These are phyloP conservation scores for Hylaea fasciaria DNA, from an alignment of 2,888 invertebrate species.

Conservation along the genomic window DNA sequence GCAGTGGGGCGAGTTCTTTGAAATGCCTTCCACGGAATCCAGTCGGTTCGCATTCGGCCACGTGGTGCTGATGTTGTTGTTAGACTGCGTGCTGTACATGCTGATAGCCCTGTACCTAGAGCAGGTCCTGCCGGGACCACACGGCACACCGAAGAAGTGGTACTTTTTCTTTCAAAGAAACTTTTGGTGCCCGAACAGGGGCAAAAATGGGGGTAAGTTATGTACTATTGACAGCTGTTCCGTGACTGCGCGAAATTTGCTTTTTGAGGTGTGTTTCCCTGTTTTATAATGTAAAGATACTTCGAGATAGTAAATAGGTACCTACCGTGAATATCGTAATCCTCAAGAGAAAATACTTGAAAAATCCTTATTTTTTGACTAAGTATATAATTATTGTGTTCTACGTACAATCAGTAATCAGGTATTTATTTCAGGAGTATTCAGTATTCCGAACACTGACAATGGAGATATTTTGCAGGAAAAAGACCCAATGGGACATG, in stretches of 20 bases:
- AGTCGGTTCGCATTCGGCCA: conserved; percentile 87
- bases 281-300: too few relatives aligned
- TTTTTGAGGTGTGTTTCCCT: too few relatives aligned
- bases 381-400: too few relatives aligned
- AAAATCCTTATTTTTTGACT: too few relatives aligned
- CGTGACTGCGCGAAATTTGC: too few relatives aligned
- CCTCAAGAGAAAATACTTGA: too few relatives aligned
- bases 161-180: conserved; percentile 88
- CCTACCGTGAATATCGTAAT: too few relatives aligned
- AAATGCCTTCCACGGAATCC: conserved; percentile 87
- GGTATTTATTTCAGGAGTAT: conserved; percentile 42
- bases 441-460: conserved; percentile 35
- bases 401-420: too few relatives aligned
- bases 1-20: conserved; percentile 87
- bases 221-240: not conserved
- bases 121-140: conserved; percentile 93
- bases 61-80: conserved; percentile 89
- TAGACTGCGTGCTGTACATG: conserved; percentile 89
- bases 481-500: conserved; percentile 74
- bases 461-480: conserved; percentile 65
- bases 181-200: conserved; percentile 80
- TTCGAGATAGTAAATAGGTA: too few relatives aligned
- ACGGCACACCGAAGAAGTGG: conserved; percentile 92
- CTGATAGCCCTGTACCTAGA: conserved; percentile 93
- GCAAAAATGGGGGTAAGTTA: conserved; percentile 41